phyloP scores from a whole-genome alignment of 2,797 vertebrate genomes.

The Chromis chromis region DNA sequence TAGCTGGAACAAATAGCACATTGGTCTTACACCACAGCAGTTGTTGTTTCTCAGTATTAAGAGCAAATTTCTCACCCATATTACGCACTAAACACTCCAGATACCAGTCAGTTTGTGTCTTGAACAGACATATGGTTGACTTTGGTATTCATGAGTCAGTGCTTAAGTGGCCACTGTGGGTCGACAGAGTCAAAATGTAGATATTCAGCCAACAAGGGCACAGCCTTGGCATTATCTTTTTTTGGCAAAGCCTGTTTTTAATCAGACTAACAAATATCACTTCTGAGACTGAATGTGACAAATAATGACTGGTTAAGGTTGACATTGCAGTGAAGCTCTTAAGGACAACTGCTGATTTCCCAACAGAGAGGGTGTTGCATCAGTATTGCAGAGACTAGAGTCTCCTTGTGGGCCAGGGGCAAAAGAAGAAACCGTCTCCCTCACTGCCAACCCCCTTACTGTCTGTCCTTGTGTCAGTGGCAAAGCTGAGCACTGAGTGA shows the following conservation, averaged over 20 bases:
- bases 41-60: conserved; percentile 6
- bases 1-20: not conserved
- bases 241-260: conserved; percentile 1
- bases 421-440: conserved; percentile 42
- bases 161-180: conserved; percentile 29
- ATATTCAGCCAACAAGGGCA: conserved; percentile 10
- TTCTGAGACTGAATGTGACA: not conserved
- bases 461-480: conserved; percentile 33
- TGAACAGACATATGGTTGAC: conserved; percentile 18
- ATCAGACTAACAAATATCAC: not conserved
- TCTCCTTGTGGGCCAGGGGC: conserved; percentile 42
- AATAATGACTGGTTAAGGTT: conserved; percentile 2
- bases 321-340: conserved; percentile 19
- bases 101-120: not conserved
- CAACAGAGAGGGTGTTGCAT: conserved; percentile 17
- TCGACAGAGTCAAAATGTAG: conserved; percentile 15
- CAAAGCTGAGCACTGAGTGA: conserved; percentile 46
- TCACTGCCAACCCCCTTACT: conserved; percentile 27
- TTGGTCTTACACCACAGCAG: not conserved
- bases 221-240: conserved; percentile 21
- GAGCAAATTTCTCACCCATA: not conserved
- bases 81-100: conserved; percentile 4
- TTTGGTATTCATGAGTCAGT: not conserved
- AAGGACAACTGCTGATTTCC: not conserved
- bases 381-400: conserved; percentile 25